Conservation (phyloP, 2,797 vertebrate genomes). For the Carapus acus region DNA sequence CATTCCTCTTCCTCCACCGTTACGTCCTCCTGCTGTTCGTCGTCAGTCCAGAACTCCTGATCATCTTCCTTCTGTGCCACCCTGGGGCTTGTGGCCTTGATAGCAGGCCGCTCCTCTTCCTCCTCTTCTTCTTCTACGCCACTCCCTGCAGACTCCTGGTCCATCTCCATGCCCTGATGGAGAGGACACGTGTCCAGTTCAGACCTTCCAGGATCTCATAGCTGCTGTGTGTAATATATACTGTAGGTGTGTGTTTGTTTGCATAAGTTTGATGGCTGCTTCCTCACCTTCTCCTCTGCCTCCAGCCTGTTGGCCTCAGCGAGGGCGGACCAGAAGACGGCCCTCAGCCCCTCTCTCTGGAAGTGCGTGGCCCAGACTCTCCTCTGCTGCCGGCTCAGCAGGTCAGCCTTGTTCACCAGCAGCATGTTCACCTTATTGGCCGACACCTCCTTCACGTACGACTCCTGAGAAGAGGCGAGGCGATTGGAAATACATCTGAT, state of each 20-base stretch:
- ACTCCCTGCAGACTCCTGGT: constrained; percentile 46
- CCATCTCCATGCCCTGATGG: constrained; percentile 66
- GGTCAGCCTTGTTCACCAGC: constrained; percentile 92
- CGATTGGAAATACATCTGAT: too few species aligned
- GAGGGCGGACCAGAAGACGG: constrained; percentile 96
- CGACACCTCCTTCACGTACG: constrained; percentile 84
- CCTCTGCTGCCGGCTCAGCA: constrained; percentile 84
- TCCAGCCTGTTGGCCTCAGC: constrained; percentile 75
- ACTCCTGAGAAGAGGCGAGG: constrained; percentile 85
- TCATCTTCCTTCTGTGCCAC: constrained; percentile 21
- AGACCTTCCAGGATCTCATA: too few species aligned
- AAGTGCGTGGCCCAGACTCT: constrained; percentile 83
- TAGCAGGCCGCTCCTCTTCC: constrained; percentile 32
- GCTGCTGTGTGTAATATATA: too few species aligned
- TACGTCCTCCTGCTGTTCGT: constrained; percentile 61
- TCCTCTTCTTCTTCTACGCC: constrained; percentile 56
- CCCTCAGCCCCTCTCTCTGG: constrained; percentile 79
- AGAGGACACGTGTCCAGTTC: constrained; percentile 3
- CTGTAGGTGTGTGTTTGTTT: not conserved
- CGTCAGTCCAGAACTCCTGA: constrained; percentile 43
- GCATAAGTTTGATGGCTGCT: not conserved
- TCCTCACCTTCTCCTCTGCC: constrained; percentile 75
- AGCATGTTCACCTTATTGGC: constrained; percentile 86
- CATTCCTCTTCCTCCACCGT: constrained; percentile 67
- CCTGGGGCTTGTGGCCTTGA: constrained; percentile 11